These are phyloP conservation scores for Myrmophylax atrothorax DNA, from an alignment of 2,113 vertebrate species.

Conservation along the genomic window DNA sequence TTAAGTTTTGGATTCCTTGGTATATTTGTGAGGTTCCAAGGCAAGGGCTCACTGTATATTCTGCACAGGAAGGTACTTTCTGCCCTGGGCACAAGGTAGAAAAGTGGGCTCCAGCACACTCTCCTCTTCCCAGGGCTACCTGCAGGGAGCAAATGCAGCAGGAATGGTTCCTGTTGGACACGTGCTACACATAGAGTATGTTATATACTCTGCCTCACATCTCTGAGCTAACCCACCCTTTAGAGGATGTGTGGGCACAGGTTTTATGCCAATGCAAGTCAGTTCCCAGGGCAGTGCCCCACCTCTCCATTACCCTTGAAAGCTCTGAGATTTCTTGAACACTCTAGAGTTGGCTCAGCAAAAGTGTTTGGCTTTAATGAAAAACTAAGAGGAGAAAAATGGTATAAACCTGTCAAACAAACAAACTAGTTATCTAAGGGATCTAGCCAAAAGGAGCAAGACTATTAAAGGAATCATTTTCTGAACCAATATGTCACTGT, in stretches of 20 bases:
- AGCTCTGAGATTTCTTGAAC: background rate
- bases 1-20: background rate
- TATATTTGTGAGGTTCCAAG: fast-evolving
- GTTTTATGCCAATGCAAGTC: background rate
- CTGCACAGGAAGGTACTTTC: background rate
- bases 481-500: conserved; percentile 52
- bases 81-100: too few species aligned
- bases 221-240: background rate
- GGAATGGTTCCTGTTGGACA: background rate
- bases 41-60: background rate
- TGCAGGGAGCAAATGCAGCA: background rate
- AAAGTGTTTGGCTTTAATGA: background rate
- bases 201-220: background rate
- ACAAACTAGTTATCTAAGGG: conserved; percentile 39
- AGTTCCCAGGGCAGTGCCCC: background rate
- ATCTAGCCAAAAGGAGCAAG: conserved; percentile 55
- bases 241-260: background rate
- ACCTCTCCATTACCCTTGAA: background rate
- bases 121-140: background rate
- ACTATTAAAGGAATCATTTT: conserved; percentile 40
- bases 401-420: conserved; percentile 57
- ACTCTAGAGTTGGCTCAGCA: background rate
- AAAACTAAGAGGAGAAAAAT: background rate
- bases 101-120: background rate
- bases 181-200: fast-evolving